phyloP scores from a whole-genome alignment of 2,888 invertebrate species.

The Baccha elongata region DNA sequence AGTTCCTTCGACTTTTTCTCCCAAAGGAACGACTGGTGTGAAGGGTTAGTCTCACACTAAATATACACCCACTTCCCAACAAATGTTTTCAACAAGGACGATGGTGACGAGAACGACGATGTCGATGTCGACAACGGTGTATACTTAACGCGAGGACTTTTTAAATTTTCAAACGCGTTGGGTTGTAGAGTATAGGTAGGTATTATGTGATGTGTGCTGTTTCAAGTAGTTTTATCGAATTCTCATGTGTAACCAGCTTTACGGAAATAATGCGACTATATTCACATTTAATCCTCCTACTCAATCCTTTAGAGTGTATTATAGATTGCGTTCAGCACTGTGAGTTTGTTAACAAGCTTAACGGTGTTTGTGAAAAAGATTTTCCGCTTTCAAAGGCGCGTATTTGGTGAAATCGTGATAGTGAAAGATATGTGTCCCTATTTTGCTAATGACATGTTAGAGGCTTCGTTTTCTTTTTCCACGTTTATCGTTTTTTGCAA shows the following conservation, averaged over 20 bases:
- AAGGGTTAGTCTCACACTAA: constrained; percentile 43
- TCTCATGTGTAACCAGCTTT: constrained; percentile 64
- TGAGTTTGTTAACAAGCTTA: constrained; percentile 55
- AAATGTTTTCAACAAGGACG: constrained; percentile 43
- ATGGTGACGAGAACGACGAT: not conserved
- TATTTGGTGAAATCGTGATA: constrained; percentile 21
- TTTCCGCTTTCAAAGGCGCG: constrained; percentile 47
- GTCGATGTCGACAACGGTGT: constrained; percentile 8
- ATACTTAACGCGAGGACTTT: constrained; percentile 18
- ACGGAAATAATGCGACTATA: constrained; percentile 57
- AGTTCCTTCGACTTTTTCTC: constrained; percentile 17
- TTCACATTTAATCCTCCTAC: constrained; percentile 19
- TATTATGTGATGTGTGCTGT: not conserved
- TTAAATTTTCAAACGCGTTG: constrained; percentile 32
- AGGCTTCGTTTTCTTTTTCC: not conserved
- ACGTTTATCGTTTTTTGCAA: constrained; percentile 17
- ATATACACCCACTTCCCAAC: constrained; percentile 51
- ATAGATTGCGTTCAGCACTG: not conserved
- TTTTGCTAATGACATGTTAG: constrained; percentile 30
- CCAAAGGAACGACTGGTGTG: constrained; percentile 17
- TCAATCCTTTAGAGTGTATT: not conserved
- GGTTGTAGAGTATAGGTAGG: not conserved
- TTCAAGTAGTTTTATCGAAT: constrained; percentile 62
- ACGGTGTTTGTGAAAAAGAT: constrained; percentile 55
- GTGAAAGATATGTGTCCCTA: constrained; percentile 44